Evolutionary conservation across 2,888 invertebrate species (phyloP).

Genomic region (Ophioninae sp.): DNA sequence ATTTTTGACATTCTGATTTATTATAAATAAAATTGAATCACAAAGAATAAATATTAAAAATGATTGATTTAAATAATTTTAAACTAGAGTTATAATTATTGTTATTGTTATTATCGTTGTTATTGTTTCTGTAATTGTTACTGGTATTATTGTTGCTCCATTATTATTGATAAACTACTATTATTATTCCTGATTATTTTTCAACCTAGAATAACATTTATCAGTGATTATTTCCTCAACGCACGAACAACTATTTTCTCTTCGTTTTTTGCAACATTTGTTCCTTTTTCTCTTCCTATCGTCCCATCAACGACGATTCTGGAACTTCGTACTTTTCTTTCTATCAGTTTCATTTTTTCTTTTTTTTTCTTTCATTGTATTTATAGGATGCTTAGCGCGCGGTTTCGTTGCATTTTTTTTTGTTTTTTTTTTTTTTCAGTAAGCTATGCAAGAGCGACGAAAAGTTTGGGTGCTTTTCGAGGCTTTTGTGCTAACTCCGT

Average conservation of each 20-base stretch:
- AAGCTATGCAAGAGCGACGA: slow-evolving; percentile 13
- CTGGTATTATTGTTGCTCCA: no score
- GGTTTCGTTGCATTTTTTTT: slow-evolving; percentile 8
- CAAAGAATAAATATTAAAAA: no score
- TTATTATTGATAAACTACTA: no score
- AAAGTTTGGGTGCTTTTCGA: slow-evolving; percentile 42
- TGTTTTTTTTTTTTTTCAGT: no score
- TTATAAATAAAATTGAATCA: no score
- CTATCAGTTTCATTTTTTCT: neutral
- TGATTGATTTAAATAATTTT: no score
- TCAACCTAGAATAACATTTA: neutral
- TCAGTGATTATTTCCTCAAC: slow-evolving; percentile 14
- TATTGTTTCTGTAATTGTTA: no score
- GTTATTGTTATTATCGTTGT: no score
- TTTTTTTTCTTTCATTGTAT: neutral
- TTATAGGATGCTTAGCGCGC: neutral
- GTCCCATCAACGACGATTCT: slow-evolving; percentile 6
- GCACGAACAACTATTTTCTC: slow-evolving; percentile 19
- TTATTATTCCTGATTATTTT: neutral
- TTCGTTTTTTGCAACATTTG: slow-evolving; percentile 19
- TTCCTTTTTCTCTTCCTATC: neutral
- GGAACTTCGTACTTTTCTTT: slow-evolving; percentile 1
- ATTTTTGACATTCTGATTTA: no score
- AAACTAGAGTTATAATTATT: no score
- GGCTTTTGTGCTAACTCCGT: slow-evolving; percentile 34